phyloP scores from a whole-genome alignment of 2,113 vertebrate genomes.

The Trematocara nigrifrons region DNA sequence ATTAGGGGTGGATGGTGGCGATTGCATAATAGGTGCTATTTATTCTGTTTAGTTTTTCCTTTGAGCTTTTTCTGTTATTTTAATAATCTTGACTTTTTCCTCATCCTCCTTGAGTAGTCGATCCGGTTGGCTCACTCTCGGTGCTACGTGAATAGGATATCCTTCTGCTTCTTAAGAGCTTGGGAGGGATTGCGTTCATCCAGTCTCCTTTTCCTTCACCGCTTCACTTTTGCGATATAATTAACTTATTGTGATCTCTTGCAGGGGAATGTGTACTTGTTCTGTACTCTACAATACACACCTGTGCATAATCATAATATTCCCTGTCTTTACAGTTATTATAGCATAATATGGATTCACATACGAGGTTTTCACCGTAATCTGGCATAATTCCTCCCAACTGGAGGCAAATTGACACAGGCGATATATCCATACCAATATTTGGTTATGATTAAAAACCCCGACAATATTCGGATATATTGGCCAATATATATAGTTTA shows the following conservation, averaged over 20 bases:
- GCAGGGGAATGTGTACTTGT: not conserved
- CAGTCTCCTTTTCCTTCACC: not conserved
- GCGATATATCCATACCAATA: not conserved
- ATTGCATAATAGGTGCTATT: not conserved
- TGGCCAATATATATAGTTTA: not conserved
- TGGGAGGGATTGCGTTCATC: not conserved
- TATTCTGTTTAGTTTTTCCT: not conserved
- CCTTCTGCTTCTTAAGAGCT: not conserved
- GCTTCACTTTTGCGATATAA: not conserved
- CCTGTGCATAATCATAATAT: not conserved
- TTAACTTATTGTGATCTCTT: not conserved
- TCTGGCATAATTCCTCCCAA: not conserved
- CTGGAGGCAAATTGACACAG: not conserved
- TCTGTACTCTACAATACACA: not conserved
- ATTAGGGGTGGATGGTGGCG: not conserved
- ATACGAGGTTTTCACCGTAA: not conserved
- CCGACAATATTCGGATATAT: fast-evolving
- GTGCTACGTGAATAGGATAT: not conserved
- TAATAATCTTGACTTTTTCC: not conserved
- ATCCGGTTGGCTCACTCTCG: not conserved
- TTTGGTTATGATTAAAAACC: not conserved
- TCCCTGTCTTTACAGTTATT: not conserved
- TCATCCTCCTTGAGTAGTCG: not conserved
- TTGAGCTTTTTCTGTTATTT: not conserved
- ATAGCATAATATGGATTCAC: not conserved